These are phyloP conservation scores for Archilochus colubris DNA, from an alignment of 2,113 vertebrate species.

Conservation along the genomic window DNA sequence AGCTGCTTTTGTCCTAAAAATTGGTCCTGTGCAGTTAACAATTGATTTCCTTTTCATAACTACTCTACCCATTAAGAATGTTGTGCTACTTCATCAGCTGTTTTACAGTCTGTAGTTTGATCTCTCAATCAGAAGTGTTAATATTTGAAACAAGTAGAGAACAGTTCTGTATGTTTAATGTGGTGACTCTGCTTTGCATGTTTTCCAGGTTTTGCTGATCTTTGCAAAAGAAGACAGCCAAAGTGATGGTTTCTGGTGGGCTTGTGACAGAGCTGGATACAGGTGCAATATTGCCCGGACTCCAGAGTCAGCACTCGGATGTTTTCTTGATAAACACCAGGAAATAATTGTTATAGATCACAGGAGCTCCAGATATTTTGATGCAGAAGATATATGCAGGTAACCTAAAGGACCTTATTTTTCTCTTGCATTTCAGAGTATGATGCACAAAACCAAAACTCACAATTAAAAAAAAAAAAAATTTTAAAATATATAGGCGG, in stretches of 20 bases:
- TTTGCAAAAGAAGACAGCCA: constrained; percentile 95
- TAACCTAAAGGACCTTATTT: constrained; percentile 51
- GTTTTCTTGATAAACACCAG: constrained; percentile 94
- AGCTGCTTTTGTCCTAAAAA: neutral
- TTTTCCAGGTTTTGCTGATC: constrained; percentile 89
- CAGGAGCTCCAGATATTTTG: constrained; percentile 85
- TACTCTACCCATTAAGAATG: neutral
- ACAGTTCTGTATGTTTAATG: neutral
- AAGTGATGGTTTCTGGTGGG: constrained; percentile 97
- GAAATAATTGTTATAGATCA: constrained; percentile 94
- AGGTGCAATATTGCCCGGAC: constrained; percentile 89
- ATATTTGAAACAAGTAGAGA: neutral
- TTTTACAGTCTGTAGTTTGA: neutral
- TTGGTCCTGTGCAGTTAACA: neutral
- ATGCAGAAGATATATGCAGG: constrained; percentile 90
- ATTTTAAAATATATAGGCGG: no score
- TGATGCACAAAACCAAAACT: neutral
- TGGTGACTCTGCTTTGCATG: constrained; percentile 57
- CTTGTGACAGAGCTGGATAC: constrained; percentile 93
- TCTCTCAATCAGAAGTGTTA: neutral
- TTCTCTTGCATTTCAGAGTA: neutral
- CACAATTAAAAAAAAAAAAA: neutral
- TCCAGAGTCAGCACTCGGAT: constrained; percentile 89
- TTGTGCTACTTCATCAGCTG: neutral
- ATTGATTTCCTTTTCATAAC: neutral